Base-by-base conservation (phyloP, 2,113 vertebrate genomes). In the Microcebus ravelobensis region DNA sequence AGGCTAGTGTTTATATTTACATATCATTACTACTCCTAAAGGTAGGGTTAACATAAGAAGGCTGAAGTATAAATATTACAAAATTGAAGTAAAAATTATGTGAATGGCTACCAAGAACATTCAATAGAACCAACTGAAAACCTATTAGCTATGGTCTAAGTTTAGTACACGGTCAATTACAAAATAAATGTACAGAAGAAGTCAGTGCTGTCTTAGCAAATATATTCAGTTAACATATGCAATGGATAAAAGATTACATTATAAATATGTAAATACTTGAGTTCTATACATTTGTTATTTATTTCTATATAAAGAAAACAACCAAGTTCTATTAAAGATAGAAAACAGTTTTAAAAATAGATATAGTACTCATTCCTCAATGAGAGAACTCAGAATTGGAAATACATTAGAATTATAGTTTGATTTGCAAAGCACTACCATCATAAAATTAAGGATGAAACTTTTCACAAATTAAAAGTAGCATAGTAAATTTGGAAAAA, bases 141-240 rank as follows among this genome's bases (percentile, higher is more conserved):
- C 6, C 27, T 42, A 2, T 39, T 3, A 39, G 48, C 50, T 42
- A 12, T 18, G n/a, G 31, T 48, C 23, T 25, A 42, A 9, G 31
- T 34, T n/a, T n/a, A 45, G 21, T 13, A 36, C 34, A 42, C 1
- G 12, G n/a, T 8, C 0, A 0, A 29, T n/a, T 8, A 45, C 4
- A 39, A 57, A 74, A 36, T 1, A 65, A 73, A 68, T 4, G 10
- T n/a, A 34, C 0, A 45, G 7, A 45, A 4, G 12, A 50, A 27
- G 10, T 14, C 52, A 48, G 12, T 21, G 36, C 3, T 36, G 45
- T 12, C 11, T 70, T 39, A 25, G 42, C 27, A 73, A 25, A 65
- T 17, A 31, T 3, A 27, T n/a, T 52, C 45, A 50, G 31, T 42
- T 23, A 91, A 27, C 81, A 15, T 3, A 21, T 0, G 0, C 10